These are phyloP conservation scores for Temnothorax rugatulus DNA, from an alignment of 2,888 invertebrate species.

Conservation along the genomic window DNA sequence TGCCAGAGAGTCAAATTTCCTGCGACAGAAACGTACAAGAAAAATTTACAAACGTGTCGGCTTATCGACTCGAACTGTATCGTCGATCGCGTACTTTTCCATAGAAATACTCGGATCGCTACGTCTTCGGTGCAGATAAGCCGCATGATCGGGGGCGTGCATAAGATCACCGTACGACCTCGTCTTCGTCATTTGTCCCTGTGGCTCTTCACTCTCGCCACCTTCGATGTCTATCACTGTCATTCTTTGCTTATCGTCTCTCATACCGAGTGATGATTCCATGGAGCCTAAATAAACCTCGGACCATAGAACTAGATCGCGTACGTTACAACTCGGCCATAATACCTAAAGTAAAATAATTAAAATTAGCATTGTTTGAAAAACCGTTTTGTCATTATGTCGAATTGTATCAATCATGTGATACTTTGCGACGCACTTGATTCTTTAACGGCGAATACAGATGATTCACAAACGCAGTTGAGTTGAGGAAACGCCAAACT, in stretches of 20 bases:
- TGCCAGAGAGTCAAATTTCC: conserved; percentile 84
- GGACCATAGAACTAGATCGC: conserved; percentile 94
- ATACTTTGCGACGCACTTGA: conserved; percentile 85
- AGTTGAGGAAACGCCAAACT: conserved; percentile 95
- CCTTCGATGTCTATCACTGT: conserved; percentile 83
- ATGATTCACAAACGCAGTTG: conserved; percentile 94
- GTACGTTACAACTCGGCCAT: conserved; percentile 94
- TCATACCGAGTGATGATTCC: conserved; percentile 83
- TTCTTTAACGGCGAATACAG: conserved; percentile 89
- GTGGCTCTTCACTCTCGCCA: conserved; percentile 84
- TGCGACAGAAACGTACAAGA: conserved; percentile 59
- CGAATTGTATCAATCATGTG: background rate
- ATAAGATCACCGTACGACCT: conserved; percentile 95
- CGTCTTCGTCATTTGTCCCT: conserved; percentile 92
- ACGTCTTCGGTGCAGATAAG: conserved; percentile 90
- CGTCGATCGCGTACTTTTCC: conserved; percentile 89
- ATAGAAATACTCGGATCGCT: conserved; percentile 95
- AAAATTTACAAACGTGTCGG: background rate
- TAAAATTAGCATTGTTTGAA: background rate
- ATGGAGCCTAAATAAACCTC: conserved; percentile 92
- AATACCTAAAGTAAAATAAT: conserved; percentile 89
- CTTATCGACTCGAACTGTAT: background rate
- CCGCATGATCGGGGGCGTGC: conserved; percentile 88
- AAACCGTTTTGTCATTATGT: background rate
- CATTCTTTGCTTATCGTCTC: conserved; percentile 85